A percentile compares a stretch with the other conserved stretches of the same genome.
Evolutionary conservation across 37 sponge, comb jelly and placozoan species (phyloP).

Genomic region (Agelas oroides): DNA sequence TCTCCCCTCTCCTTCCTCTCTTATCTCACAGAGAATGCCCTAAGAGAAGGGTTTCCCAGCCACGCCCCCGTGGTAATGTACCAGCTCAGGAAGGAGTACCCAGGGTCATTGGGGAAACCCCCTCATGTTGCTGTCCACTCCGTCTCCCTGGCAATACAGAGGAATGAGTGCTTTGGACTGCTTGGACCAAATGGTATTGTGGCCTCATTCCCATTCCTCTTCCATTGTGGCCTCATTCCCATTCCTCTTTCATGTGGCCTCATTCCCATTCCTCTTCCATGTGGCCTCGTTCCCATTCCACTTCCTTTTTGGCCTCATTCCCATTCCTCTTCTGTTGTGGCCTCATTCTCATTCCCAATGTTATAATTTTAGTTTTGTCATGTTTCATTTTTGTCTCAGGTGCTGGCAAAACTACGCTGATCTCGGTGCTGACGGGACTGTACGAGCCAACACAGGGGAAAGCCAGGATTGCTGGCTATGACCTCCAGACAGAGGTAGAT

Average conservation of each 20-base stretch:
- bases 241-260: too few species aligned
- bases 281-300: too few species aligned
- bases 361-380: too few species aligned
- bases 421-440: conserved; percentile 83
- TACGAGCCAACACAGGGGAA: conserved; percentile 75
- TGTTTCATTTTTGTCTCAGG: conserved; percentile 54
- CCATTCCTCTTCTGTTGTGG: neutral
- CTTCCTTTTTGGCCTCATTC: neutral
- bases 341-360: too few species aligned
- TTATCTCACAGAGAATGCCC: conserved; percentile 30
- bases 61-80: conserved; percentile 76
- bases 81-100: conserved; percentile 81
- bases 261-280: too few species aligned
- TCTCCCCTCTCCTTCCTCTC: too few species aligned
- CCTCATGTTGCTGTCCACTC: conserved; percentile 76
- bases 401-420: conserved; percentile 88
- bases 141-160: conserved; percentile 69
- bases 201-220: too few species aligned
- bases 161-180: conserved; percentile 86
- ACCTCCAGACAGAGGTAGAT: conserved; percentile 67
- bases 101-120: conserved; percentile 50
- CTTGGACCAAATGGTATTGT: conserved; percentile 78
- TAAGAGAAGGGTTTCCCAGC: conserved; percentile 35
- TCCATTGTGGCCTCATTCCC: too few species aligned
- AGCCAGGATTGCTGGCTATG: conserved; percentile 74